These are phyloP conservation scores for Ageneiosus marmoratus DNA, from an alignment of 2,113 vertebrate species.

Conservation along the genomic window DNA sequence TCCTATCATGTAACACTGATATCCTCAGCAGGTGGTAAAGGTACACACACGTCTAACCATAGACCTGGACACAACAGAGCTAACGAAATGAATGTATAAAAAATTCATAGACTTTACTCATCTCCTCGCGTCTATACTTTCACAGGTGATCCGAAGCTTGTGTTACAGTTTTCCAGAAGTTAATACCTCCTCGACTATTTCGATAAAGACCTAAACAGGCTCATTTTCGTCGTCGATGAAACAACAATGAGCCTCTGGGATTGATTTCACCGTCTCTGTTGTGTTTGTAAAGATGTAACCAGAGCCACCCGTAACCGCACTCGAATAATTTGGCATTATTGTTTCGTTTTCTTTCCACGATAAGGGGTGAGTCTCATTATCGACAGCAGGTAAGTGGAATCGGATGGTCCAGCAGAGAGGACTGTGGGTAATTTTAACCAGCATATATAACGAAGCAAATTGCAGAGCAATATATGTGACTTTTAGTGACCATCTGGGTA, in stretches of 20 bases:
- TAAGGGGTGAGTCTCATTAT: conserved; percentile 77
- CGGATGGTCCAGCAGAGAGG: conserved; percentile 62
- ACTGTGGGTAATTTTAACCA: conserved; percentile 58
- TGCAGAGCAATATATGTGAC: conserved; percentile 5
- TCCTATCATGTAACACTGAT: conserved; percentile 60
- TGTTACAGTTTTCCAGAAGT: conserved; percentile 74
- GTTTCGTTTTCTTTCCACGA: conserved; percentile 63
- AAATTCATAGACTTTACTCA: conserved; percentile 78
- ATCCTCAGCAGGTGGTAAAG: conserved; percentile 66
- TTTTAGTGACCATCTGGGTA: conserved; percentile 21
- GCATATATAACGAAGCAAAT: conserved; percentile 62
- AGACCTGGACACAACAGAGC: conserved; percentile 56
- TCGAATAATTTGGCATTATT: conserved; percentile 70
- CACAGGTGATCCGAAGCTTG: conserved; percentile 66
- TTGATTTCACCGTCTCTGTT: conserved; percentile 69
- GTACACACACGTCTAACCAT: conserved; percentile 54
- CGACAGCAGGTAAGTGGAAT: conserved; percentile 86
- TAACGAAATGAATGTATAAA: conserved; percentile 72
- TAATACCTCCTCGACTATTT: conserved; percentile 60
- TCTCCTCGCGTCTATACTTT: conserved; percentile 56
- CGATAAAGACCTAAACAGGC: conserved; percentile 38
- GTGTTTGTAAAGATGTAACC: conserved; percentile 70
- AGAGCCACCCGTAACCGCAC: conserved; percentile 55
- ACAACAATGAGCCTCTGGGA: conserved; percentile 60
- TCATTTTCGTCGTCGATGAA: conserved; percentile 52